These are phyloP conservation scores for Lasioglossum albipes DNA, from an alignment of 1,140 invertebrate species.

Conservation along the genomic window DNA sequence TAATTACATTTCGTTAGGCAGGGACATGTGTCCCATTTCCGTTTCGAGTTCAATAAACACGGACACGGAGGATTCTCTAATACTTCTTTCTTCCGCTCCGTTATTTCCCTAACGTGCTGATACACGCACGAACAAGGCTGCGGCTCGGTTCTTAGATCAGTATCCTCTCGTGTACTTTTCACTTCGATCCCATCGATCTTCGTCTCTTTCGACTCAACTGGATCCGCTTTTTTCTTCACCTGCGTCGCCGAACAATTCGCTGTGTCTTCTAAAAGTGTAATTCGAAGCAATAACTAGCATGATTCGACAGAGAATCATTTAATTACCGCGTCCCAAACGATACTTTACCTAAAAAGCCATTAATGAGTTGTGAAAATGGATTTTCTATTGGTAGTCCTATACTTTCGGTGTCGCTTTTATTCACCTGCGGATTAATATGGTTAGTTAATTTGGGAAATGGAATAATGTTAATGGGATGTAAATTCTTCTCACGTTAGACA, in stretches of 20 bases:
- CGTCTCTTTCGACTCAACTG: conserved; percentile 24
- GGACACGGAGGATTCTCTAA: conserved; percentile 71
- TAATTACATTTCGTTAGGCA: conserved; percentile 68
- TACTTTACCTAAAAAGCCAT: conserved; percentile 60
- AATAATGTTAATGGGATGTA: neutral
- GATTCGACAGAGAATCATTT: neutral
- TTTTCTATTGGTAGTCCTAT: conserved; percentile 31
- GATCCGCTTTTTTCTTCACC: conserved; percentile 34
- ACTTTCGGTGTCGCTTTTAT: conserved; percentile 35
- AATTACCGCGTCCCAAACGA: neutral
- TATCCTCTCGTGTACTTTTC: conserved; percentile 28
- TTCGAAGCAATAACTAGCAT: neutral
- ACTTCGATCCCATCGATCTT: conserved; percentile 29
- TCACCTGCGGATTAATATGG: conserved; percentile 28
- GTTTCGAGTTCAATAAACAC: conserved; percentile 69
- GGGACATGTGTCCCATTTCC: conserved; percentile 66
- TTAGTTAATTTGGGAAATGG: neutral
- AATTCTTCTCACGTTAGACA: conserved; percentile 39
- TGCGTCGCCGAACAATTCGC: conserved; percentile 33
- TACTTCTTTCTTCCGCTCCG: conserved; percentile 66
- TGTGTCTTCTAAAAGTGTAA: conserved; percentile 35
- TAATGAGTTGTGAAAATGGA: conserved; percentile 44
- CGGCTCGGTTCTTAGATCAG: conserved; percentile 38
- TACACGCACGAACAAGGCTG: conserved; percentile 72
- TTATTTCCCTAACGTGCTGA: conserved; percentile 69